phyloP scores from a whole-genome alignment of 2,113 vertebrate genomes.

The Gnathonemus echidnorhynchus region DNA sequence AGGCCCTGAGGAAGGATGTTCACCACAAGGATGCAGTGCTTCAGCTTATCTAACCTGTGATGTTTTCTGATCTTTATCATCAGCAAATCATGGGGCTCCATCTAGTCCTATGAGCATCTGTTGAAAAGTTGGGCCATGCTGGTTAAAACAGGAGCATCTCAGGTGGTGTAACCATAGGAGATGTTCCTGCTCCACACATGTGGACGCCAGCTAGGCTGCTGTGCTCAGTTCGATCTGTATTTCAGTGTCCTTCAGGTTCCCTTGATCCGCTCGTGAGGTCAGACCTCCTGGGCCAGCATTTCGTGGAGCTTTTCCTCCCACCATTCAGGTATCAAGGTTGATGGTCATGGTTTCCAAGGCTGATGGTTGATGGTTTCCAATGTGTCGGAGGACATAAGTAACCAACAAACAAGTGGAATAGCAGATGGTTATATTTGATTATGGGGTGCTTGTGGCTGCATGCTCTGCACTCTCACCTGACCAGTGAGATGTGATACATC shows the following conservation, averaged over 20 bases:
- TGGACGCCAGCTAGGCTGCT: neutral
- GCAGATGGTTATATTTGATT: neutral
- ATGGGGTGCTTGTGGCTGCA: neutral
- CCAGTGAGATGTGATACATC: neutral
- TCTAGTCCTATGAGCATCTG: neutral
- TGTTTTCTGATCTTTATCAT: neutral
- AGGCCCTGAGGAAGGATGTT: neutral
- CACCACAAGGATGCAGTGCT: neutral
- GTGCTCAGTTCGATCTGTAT: neutral
- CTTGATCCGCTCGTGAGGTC: neutral
- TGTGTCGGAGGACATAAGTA: neutral
- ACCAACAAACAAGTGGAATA: neutral
- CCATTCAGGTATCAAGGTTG: neutral
- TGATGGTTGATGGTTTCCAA: neutral
- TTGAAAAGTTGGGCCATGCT: neutral
- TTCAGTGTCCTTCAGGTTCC: neutral
- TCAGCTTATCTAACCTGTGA: neutral
- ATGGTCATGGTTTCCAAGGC: neutral
- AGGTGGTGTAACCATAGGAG: neutral
- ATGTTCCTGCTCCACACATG: neutral
- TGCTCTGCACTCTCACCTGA: neutral
- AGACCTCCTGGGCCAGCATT: neutral
- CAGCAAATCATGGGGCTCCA: neutral
- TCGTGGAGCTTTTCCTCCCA: neutral
- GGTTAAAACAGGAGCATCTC: neutral